These are phyloP conservation scores for Xerus inauris DNA, from an alignment of 2,113 vertebrate species.

Conservation along the genomic window DNA sequence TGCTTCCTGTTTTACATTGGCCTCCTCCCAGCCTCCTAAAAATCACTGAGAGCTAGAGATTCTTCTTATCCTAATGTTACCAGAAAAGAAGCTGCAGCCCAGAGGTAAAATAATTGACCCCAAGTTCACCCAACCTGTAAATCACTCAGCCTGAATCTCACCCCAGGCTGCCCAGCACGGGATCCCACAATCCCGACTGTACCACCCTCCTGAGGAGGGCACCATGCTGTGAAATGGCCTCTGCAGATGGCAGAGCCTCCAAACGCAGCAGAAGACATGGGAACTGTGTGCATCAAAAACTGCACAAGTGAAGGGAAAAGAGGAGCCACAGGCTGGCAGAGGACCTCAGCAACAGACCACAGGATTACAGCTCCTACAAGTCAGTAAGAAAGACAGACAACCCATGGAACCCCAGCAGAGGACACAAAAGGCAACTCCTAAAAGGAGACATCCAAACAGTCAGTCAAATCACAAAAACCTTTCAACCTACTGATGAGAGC, in stretches of 20 bases:
- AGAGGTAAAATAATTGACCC: background rate
- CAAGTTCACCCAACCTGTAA: background rate
- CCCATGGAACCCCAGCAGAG: background rate
- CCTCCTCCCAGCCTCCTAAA: background rate
- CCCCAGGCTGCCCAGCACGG: background rate
- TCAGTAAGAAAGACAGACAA: background rate
- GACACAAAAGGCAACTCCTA: background rate
- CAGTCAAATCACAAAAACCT: background rate
- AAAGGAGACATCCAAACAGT: background rate
- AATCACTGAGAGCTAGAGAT: background rate
- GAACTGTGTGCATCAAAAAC: background rate
- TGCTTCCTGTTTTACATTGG: background rate
- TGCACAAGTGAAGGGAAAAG: background rate
- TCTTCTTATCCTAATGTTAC: background rate
- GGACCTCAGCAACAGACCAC: background rate
- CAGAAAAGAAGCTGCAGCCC: background rate
- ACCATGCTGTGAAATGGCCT: fast-evolving
- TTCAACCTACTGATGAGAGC: background rate
- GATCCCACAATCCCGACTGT: background rate
- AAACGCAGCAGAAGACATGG: background rate
- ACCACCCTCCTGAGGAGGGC: background rate
- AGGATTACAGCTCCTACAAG: background rate
- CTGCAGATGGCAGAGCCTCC: background rate
- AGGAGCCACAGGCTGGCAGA: background rate
- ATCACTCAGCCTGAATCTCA: background rate